A percentile compares a stretch with the other conserved stretches of the same genome.
Conservation (phyloP, 2,888 invertebrate genomes). For the Athrips mouffetella region DNA sequence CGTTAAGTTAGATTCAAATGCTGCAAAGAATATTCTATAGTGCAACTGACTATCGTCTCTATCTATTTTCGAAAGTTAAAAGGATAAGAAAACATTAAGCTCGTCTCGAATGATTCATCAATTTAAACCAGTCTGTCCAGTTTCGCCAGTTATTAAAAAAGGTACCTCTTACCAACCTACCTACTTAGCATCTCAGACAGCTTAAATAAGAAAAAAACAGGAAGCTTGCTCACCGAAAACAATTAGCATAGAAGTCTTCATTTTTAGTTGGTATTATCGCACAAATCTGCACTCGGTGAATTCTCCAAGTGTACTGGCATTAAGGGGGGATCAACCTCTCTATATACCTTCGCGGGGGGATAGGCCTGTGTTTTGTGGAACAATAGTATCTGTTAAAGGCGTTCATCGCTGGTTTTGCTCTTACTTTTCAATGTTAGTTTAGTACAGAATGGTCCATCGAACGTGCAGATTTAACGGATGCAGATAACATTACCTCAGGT, state of each 20-base stretch:
- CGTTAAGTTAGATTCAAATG: too few relatives aligned
- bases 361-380: slow-evolving; percentile 16
- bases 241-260: slow-evolving; percentile 58
- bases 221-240: slow-evolving; percentile 57
- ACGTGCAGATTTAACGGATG: slow-evolving; percentile 4
- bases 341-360: slow-evolving; percentile 47
- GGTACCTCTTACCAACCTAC: too few relatives aligned
- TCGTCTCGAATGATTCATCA: too few relatives aligned
- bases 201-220: slow-evolving; percentile 9
- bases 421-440: not conserved
- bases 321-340: slow-evolving; percentile 19
- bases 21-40: too few relatives aligned
- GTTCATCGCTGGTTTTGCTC: slow-evolving; percentile 1
- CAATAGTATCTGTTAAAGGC: not conserved
- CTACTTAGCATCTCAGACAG: not conserved
- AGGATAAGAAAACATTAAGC: too few relatives aligned
- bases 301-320: slow-evolving; percentile 44
- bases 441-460: slow-evolving; percentile 23
- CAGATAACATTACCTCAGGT: slow-evolving; percentile 15
- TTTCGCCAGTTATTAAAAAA: too few relatives aligned
- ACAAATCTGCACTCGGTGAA: slow-evolving; percentile 37
- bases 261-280: slow-evolving; percentile 34
- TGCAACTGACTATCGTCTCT: too few relatives aligned
- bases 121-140: too few relatives aligned
- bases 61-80: too few relatives aligned